Evolutionary conservation across 2,888 invertebrate genomes (phyloP).

Genomic region (Uloborus plumipes): DNA sequence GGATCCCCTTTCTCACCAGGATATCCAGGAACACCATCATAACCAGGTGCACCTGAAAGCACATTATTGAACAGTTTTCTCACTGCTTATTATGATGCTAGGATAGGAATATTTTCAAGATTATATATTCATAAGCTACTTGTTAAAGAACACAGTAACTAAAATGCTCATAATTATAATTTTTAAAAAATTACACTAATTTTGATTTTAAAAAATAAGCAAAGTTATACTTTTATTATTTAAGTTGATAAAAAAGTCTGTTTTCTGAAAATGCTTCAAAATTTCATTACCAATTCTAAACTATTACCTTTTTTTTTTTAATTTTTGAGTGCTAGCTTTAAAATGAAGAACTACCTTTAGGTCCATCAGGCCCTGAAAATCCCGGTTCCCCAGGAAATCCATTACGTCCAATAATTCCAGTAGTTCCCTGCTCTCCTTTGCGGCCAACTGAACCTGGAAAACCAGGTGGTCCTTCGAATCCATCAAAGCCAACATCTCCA

Average conservation of each 20-base stretch:
- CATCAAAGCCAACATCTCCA: constrained; percentile 56
- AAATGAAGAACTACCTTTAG: constrained; percentile 29
- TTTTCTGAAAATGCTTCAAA: too few species aligned
- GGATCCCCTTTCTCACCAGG: constrained; percentile 70
- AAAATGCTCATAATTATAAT: background rate
- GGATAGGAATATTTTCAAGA: too few species aligned
- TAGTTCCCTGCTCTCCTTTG: constrained; percentile 64
- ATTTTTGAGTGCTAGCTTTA: background rate
- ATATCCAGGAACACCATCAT: constrained; percentile 75
- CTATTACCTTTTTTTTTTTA: too few species aligned
- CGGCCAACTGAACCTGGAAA: constrained; percentile 42
- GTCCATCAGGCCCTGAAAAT: constrained; percentile 45
- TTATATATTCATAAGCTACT: too few species aligned
- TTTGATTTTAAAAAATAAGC: too few species aligned
- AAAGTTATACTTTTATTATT: too few species aligned
- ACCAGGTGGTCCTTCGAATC: constrained; percentile 55
- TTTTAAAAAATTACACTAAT: too few species aligned
- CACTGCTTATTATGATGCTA: too few species aligned
- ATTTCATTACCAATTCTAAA: too few species aligned
- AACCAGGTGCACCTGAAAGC: constrained; percentile 72
- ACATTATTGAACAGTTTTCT: constrained; percentile 1
- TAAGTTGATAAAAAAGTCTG: too few species aligned
- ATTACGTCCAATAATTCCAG: constrained; percentile 67
- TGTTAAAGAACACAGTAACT: background rate
- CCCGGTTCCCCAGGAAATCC: constrained; percentile 68